Evolutionary conservation across 2,113 vertebrate genomes (phyloP).

Genomic region (Heterocephalus glaber): DNA sequence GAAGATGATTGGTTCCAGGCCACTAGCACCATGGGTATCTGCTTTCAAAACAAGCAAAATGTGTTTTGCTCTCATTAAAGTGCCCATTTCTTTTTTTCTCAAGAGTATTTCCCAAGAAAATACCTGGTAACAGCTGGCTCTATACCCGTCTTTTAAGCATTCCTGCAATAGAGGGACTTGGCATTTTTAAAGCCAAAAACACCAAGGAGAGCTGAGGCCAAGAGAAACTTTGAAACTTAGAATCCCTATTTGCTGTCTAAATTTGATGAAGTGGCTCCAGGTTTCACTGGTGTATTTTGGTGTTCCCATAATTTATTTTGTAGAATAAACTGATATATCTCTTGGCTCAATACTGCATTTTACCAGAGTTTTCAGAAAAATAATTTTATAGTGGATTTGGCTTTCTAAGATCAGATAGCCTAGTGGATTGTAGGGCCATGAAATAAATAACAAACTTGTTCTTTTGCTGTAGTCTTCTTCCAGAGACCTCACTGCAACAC

Average conservation of each 20-base stretch:
- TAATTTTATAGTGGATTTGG: not conserved
- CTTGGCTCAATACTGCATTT: not conserved
- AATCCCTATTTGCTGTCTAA: not conserved
- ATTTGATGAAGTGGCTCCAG: not conserved
- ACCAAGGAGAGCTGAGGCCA: not conserved
- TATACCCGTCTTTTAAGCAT: not conserved
- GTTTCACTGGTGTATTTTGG: not conserved
- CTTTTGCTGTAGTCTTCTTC: not conserved
- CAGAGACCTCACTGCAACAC: not conserved
- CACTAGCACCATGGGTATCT: not conserved
- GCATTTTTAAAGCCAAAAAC: not conserved
- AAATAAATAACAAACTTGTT: not conserved
- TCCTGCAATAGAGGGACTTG: not conserved
- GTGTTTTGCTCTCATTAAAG: not conserved
- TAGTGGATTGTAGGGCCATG: not conserved
- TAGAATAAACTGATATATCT: not conserved
- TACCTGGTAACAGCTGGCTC: not conserved
- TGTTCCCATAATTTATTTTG: not conserved
- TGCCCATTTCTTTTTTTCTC: not conserved
- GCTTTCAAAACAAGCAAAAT: constrained; percentile 33
- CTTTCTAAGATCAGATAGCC: not conserved
- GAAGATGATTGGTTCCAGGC: not conserved
- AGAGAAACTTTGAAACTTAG: not conserved
- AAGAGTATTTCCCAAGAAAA: constrained; percentile 25
- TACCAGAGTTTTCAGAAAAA: not conserved